phyloP scores from a whole-genome alignment of 2,113 vertebrate genomes.

The Sus scrofa region DNA sequence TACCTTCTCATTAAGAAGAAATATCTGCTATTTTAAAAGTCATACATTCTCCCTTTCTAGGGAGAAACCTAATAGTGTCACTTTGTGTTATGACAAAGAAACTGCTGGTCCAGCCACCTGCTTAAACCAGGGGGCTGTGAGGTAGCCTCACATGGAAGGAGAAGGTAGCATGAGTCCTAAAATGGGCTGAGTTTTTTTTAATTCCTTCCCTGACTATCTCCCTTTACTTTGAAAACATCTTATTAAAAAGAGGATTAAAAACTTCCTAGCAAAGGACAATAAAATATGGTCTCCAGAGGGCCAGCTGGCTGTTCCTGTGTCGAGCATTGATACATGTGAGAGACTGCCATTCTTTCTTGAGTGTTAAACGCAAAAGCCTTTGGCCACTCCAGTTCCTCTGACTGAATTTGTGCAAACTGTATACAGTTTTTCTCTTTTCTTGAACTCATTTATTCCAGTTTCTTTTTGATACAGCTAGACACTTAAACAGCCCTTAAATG shows the following conservation, averaged over 20 bases:
- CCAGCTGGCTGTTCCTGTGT: neutral
- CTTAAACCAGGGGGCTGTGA: neutral
- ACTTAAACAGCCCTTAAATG: constrained; percentile 62
- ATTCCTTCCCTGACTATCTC: constrained; percentile 32
- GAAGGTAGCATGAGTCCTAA: neutral
- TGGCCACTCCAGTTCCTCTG: constrained; percentile 22
- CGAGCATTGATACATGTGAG: neutral
- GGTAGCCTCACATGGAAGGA: neutral
- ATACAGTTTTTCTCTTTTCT: constrained; percentile 42
- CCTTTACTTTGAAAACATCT: constrained; percentile 54
- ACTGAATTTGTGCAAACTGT: constrained; percentile 13
- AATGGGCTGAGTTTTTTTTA: constrained; percentile 7
- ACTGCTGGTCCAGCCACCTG: neutral
- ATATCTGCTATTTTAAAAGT: constrained; percentile 6
- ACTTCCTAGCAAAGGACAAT: constrained; percentile 31
- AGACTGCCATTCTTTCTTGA: neutral
- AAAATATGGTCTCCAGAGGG: constrained; percentile 42
- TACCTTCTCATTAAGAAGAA: neutral
- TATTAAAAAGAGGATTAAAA: constrained; percentile 51
- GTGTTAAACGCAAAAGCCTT: constrained; percentile 56
- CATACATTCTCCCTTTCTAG: neutral
- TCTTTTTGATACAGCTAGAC: constrained; percentile 57
- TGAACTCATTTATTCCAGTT: constrained; percentile 62
- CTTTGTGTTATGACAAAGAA: constrained; percentile 20
- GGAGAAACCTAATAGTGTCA: neutral